A percentile compares a stretch with the other conserved stretches of the same genome.
Evolutionary conservation across 2,888 invertebrate genomes (phyloP).

Genomic region (Cylloceria caligata): DNA sequence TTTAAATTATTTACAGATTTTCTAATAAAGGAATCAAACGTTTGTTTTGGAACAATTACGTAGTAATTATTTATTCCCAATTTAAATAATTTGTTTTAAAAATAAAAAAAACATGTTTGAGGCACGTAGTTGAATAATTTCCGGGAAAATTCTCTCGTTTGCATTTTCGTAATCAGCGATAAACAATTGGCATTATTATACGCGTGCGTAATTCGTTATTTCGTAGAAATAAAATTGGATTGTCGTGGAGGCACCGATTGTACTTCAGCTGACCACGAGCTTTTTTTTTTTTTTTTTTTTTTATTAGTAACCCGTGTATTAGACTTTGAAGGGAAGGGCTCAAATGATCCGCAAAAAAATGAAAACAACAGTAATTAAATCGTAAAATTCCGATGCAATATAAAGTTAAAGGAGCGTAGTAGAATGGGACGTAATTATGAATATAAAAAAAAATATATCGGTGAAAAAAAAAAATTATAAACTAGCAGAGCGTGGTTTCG

Average conservation of each 20-base stretch:
- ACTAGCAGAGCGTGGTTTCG: constrained; percentile 72
- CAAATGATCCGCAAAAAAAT: background rate
- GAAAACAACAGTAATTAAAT: background rate
- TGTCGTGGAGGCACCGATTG: background rate
- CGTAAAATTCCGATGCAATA: background rate
- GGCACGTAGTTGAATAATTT: background rate
- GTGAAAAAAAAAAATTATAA: constrained; percentile 43
- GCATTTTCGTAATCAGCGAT: background rate
- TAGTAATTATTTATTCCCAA: no score
- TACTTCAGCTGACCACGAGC: background rate
- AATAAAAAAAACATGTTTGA: background rate
- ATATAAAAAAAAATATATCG: constrained; percentile 1
- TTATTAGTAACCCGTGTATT: background rate
- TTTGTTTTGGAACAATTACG: no score
- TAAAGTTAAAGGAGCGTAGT: background rate
- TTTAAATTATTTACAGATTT: no score
- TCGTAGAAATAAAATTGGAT: background rate
- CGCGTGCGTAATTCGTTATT: constrained; percentile 3
- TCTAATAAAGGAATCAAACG: no score
- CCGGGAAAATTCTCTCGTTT: background rate
- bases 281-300: no score
- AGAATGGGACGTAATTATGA: background rate
- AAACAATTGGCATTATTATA: background rate
- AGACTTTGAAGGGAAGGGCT: no score
- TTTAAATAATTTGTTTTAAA: background rate